Conservation (phyloP, 2,797 vertebrate species). For the Fringilla coelebs region DNA sequence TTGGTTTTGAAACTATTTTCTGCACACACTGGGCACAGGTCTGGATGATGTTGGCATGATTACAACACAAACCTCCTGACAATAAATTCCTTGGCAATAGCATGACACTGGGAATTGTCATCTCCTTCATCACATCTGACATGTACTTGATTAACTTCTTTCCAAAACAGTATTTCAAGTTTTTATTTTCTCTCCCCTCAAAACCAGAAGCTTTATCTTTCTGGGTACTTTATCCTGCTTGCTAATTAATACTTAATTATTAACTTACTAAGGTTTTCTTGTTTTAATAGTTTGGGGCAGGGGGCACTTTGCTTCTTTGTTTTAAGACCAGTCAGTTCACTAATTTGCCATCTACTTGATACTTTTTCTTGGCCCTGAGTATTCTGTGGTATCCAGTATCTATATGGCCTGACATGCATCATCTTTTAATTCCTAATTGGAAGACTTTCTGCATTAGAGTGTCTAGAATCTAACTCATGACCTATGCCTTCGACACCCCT, state of each 20-base stretch:
- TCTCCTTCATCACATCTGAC: background rate
- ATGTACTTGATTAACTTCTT: background rate
- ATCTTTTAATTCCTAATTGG: background rate
- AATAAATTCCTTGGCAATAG: background rate
- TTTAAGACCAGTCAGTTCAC: background rate
- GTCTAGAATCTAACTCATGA: background rate
- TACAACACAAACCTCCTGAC: background rate
- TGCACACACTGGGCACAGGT: background rate
- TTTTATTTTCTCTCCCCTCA: background rate
- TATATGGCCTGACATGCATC: background rate
- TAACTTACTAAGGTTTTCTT: accelerated
- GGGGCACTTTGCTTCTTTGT: background rate
- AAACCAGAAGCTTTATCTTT: background rate
- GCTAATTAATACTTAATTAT: background rate
- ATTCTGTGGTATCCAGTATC: background rate
- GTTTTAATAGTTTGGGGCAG: background rate
- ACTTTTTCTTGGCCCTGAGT: background rate
- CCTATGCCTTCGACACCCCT: background rate
- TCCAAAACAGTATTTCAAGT: background rate
- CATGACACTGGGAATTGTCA: background rate
- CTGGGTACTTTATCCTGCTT: background rate
- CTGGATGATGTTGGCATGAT: background rate
- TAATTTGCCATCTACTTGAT: background rate
- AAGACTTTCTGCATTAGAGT: background rate
- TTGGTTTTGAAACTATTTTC: background rate